Conservation (phyloP, 2,113 vertebrate genomes). For the Eretmochelys imbricata region DNA sequence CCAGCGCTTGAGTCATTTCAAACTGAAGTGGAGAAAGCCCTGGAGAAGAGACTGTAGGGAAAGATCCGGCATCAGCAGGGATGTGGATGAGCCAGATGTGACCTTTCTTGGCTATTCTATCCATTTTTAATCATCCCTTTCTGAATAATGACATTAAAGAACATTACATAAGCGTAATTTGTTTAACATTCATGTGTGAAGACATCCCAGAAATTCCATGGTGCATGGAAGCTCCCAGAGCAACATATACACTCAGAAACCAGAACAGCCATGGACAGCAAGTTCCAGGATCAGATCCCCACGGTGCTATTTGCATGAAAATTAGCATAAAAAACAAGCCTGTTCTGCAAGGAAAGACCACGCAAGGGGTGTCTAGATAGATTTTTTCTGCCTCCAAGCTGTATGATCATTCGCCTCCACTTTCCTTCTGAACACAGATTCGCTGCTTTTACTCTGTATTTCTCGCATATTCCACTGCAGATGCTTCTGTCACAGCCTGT, state of each 20-base stretch:
- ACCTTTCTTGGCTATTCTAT: not conserved
- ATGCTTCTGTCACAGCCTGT: not conserved
- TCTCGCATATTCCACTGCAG: not conserved
- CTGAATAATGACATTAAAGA: slow-evolving; percentile 48
- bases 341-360: not conserved
- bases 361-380: not conserved
- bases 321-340: not conserved
- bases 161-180: slow-evolving; percentile 42
- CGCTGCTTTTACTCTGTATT: not conserved
- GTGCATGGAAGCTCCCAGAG: accelerated
- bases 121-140: not conserved
- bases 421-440: not conserved
- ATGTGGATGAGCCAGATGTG: not conserved
- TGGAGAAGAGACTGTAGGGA: not conserved
- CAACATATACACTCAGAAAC: not conserved
- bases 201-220: slow-evolving; percentile 2
- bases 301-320: accelerated
- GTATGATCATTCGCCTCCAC: not conserved
- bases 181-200: slow-evolving; percentile 30
- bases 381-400: slow-evolving; percentile 26
- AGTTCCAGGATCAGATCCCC: not conserved
- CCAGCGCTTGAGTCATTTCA: not conserved
- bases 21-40: not conserved
- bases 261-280: not conserved
- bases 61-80: accelerated